Evolutionary conservation across 92 coral and sea anemone species (phyloP), one percentile per base, ranked within the genome.

Genomic region (Epizoanthus scotinus): DNA sequence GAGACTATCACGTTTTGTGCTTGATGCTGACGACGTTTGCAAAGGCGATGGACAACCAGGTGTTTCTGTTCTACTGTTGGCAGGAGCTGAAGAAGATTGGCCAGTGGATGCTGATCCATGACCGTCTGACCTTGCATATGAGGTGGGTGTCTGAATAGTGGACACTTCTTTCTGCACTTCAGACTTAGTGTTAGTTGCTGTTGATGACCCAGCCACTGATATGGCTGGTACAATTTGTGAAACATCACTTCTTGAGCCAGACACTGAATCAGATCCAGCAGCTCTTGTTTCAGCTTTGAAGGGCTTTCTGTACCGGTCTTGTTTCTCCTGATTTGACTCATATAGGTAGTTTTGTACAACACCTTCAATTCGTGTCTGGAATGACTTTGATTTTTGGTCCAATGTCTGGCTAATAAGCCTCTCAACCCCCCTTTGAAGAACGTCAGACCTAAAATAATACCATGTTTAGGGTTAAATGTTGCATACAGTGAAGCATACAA

Each of bases 301-400:
- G 26, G 81, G 67, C 55, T 57, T 75, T 6, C 55, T 13, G 56
- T 57, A 75, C 7, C 81, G 81, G 42, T 87, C 85, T 49, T 74
- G 53, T 62, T 84, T 83, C 53, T 78, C 81, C 22, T 94, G 89
- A 14, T 89, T 83, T 15, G 91, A 88, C 59, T 80, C 88, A 72
- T 87, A 93, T 8, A 95, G 87, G 70, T 91, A 91, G 86, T 91
- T 90, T 69, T 95, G 98, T 17, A 95, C 99, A 34, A 95, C 93
- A 61, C 95, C 94, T 73, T 93, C 99, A 27, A 95, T 83, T 52
- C 97, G 88, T 21, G 86, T 89, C 67, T 93, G 97, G 75, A 95
- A 95, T 24, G 92, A 84, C 81, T 85, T 84, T 22, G 94, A 82
- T 72, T 89, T 95, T 66, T 87, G 90, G 42, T 89, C 94, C 28